Evolutionary conservation across 2,797 vertebrate genomes (phyloP).

Genomic region (Rhadinocentrus ornatus): DNA sequence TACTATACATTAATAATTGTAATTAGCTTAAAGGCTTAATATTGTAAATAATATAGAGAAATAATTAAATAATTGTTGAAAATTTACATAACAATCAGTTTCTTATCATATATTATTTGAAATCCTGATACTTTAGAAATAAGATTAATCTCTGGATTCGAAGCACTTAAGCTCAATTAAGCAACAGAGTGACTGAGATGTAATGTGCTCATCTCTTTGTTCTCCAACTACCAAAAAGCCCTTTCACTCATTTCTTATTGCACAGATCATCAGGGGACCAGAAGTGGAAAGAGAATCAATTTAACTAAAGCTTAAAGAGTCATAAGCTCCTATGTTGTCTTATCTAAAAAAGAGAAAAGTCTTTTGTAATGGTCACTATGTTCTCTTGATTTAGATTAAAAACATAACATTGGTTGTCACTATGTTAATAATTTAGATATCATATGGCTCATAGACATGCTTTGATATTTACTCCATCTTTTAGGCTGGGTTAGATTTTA

Average conservation of each 20-base stretch:
- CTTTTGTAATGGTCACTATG: constrained; percentile 31
- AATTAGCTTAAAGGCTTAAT: not conserved
- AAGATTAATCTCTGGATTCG: not conserved
- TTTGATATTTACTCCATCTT: constrained; percentile 14
- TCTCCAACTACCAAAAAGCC: constrained; percentile 47
- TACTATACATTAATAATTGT: not conserved
- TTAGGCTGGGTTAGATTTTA: not conserved
- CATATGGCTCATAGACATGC: constrained; percentile 2
- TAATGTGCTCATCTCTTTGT: constrained; percentile 44
- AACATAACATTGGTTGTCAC: constrained; percentile 35
- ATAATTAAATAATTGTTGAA: not conserved
- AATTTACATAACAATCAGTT: not conserved
- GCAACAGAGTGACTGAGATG: constrained; percentile 26
- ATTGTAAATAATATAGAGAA: not conserved
- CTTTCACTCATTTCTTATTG: constrained; percentile 44
- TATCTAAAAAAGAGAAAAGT: constrained; percentile 44
- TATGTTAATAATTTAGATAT: constrained; percentile 26
- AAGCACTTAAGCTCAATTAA: constrained; percentile 52
- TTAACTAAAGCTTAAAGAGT: constrained; percentile 44
- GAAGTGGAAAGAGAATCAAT: constrained; percentile 31
- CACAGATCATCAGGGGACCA: constrained; percentile 40
- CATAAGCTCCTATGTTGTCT: constrained; percentile 26
- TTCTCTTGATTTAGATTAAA: constrained; percentile 26
- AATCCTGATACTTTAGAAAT: constrained; percentile 1
- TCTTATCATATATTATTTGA: not conserved